Evolutionary conservation across 2,888 invertebrate species (phyloP).

Genomic region (Baccha elongata): DNA sequence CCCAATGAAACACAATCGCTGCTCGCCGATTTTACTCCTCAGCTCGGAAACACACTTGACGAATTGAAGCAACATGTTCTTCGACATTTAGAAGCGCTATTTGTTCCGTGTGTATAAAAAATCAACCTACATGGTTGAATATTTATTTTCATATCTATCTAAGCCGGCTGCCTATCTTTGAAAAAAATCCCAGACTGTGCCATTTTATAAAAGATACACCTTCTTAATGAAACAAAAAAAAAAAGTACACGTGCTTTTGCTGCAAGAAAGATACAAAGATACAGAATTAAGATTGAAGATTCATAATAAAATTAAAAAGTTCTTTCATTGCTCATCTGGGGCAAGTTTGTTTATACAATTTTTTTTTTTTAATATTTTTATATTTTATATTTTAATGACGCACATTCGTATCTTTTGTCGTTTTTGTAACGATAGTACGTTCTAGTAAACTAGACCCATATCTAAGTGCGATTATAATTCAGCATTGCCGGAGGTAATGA

Average conservation of each 20-base stretch:
- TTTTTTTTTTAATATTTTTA: constrained; percentile 18
- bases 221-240: constrained; percentile 25
- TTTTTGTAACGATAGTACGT: constrained; percentile 20
- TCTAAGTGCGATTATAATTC: constrained; percentile 67
- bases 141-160: constrained; percentile 36
- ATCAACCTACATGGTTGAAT: constrained; percentile 61
- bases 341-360: constrained; percentile 12
- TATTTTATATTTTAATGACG: constrained; percentile 34
- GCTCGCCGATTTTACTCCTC: not conserved
- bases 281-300: constrained; percentile 5
- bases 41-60: constrained; percentile 48
- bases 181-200: constrained; percentile 1
- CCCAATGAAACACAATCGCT: constrained; percentile 61
- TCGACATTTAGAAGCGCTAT: constrained; percentile 46
- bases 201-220: not conserved
- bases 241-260: constrained; percentile 3
- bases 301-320: constrained; percentile 10
- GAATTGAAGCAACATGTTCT: constrained; percentile 58
- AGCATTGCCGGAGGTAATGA: constrained; percentile 62
- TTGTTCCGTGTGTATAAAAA: constrained; percentile 55
- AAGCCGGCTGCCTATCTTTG: constrained; percentile 40
- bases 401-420: constrained; percentile 17
- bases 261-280: constrained; percentile 28
- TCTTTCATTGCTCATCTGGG: constrained; percentile 54
- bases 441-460: constrained; percentile 72